Percentiles rank a stretch among this genome's conserved stretches.
Conservation (phyloP, 2,888 invertebrate species). For the Artemia sp. region DNA sequence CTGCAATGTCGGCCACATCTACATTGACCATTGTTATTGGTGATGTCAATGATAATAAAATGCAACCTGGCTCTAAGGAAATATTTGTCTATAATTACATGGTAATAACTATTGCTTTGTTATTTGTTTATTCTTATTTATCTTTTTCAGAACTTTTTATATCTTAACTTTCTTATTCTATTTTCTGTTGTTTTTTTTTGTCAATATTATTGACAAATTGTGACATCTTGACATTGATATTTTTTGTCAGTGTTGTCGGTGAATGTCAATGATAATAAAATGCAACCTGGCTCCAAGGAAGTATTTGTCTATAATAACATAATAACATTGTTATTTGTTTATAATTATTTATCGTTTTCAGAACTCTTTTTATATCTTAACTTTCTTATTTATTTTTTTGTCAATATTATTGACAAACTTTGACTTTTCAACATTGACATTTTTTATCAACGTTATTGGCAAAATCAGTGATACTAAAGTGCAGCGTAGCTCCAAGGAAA, state of each 20-base stretch:
- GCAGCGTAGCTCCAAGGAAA: constrained; percentile 83
- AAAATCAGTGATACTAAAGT: constrained; percentile 97
- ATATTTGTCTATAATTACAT: constrained; percentile 92
- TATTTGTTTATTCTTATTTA: constrained; percentile 15
- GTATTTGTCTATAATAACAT: constrained; percentile 89
- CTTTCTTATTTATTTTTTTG: background rate
- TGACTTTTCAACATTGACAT: constrained; percentile 56
- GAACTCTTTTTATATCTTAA: background rate
- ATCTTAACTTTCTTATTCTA: background rate
- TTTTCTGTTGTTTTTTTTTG: background rate
- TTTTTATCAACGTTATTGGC: constrained; percentile 60
- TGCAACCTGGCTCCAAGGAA: no score
- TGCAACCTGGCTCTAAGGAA: constrained; percentile 89
- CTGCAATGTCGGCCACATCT: constrained; percentile 89
- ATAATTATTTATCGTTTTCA: constrained; percentile 11
- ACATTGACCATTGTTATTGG: constrained; percentile 91
- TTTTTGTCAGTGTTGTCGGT: background rate
- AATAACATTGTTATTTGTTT: constrained; percentile 13
- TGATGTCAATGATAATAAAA: constrained; percentile 94
- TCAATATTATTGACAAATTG: background rate
- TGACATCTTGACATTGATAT: background rate
- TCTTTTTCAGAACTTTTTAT: constrained; percentile 12
- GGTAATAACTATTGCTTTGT: constrained; percentile 31
- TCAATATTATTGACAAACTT: background rate
- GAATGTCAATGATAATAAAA: no score